Evolutionary conservation across 2,797 vertebrate species (phyloP).

Genomic region (Dendrocincla tyrannina): DNA sequence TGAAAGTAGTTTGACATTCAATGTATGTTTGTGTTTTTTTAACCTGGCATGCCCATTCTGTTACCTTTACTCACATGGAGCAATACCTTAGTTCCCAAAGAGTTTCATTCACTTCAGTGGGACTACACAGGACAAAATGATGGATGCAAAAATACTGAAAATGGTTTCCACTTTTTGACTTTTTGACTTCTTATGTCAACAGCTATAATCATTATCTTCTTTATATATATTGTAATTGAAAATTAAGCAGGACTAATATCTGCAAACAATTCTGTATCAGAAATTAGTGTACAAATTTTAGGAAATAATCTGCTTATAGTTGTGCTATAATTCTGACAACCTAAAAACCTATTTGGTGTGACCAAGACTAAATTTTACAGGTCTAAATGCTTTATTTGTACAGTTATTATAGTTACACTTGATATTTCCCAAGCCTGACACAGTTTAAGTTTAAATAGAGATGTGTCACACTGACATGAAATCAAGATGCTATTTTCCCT

Average conservation of each 20-base stretch:
- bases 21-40: background rate
- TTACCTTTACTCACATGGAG: background rate
- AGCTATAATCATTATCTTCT: background rate
- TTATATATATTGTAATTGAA: background rate
- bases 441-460: background rate
- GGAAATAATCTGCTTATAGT: constrained; percentile 12
- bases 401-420: background rate
- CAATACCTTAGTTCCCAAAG: background rate
- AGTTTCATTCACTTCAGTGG: background rate
- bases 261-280: constrained; percentile 38
- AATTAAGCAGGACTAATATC: constrained; percentile 11
- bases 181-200: background rate
- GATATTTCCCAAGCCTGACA: background rate
- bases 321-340: constrained; percentile 58
- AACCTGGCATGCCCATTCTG: background rate
- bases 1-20: background rate
- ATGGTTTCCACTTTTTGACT: background rate
- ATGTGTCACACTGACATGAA: background rate
- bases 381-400: constrained; percentile 1
- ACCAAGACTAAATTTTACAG: constrained; percentile 39
- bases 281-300: constrained; percentile 52
- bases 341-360: constrained; percentile 26
- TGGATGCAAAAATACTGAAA: background rate
- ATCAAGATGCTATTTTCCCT: background rate
- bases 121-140: background rate